A percentile compares a stretch with the other conserved stretches of the same genome.
These are phyloP conservation scores for Acleris literana DNA, from an alignment of 2,888 invertebrate genomes.

Conservation along the genomic window DNA sequence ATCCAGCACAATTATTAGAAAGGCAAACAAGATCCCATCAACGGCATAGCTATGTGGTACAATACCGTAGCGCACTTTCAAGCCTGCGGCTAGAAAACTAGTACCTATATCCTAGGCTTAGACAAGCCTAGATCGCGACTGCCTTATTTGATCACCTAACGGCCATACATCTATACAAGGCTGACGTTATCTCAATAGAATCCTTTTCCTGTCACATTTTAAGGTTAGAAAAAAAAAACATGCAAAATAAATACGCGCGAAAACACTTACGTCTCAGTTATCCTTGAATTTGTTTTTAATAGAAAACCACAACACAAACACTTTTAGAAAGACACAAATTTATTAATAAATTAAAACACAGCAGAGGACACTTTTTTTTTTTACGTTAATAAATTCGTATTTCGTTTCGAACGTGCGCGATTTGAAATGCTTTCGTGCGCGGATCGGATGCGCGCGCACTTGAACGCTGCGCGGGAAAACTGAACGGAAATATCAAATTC, in stretches of 20 bases:
- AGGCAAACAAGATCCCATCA: conserved; percentile 18
- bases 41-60: conserved; percentile 26
- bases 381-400: conserved; percentile 42
- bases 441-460: conserved; percentile 67
- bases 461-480: conserved; percentile 63
- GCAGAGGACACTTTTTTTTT: background rate
- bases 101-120: conserved; percentile 24
- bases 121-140: conserved; percentile 32
- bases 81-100: conserved; percentile 36
- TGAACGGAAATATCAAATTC: conserved; percentile 60
- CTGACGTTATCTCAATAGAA: conserved; percentile 11
- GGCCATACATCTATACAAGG: conserved; percentile 27
- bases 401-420: conserved; percentile 56
- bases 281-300: conserved; percentile 23
- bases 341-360: conserved; percentile 14
- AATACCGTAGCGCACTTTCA: conserved; percentile 29
- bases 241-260: conserved; percentile 12
- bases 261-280: conserved; percentile 29
- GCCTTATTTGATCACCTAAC: conserved; percentile 35
- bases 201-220: conserved; percentile 15
- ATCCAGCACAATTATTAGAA: conserved; percentile 12
- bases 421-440: conserved; percentile 69
- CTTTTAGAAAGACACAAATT: conserved; percentile 36
- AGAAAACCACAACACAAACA: conserved; percentile 46
- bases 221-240: conserved; percentile 4